These are phyloP conservation scores for Atta cephalotes DNA, from an alignment of 1,140 invertebrate genomes.

Conservation along the genomic window DNA sequence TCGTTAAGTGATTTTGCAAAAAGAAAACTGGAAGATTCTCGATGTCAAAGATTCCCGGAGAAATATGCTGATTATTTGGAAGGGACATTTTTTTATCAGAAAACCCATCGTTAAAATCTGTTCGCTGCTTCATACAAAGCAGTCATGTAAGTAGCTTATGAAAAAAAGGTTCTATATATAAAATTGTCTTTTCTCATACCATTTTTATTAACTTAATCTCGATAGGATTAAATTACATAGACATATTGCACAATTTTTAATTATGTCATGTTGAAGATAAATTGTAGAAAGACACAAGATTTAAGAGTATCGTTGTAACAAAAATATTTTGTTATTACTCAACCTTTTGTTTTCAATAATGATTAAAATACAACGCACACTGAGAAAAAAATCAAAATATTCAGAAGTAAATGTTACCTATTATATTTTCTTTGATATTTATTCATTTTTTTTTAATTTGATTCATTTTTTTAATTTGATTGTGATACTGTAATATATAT, in stretches of 20 bases:
- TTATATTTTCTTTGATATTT: too few species aligned
- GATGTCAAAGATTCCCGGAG: conserved; percentile 7
- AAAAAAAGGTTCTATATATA: not conserved
- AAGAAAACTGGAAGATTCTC: conserved; percentile 23
- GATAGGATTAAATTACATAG: not conserved
- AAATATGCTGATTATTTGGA: conserved; percentile 24
- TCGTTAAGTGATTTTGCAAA: conserved; percentile 61
- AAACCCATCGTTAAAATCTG: not conserved
- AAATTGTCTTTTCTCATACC: not conserved
- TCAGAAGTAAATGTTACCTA: too few species aligned
- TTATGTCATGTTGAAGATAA: not conserved
- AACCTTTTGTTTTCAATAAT: not conserved
- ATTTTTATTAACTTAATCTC: not conserved
- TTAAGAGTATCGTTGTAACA: not conserved
- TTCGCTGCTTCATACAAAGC: not conserved
- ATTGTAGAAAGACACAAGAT: not conserved
- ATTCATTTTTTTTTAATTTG: too few species aligned
- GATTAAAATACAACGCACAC: not conserved
- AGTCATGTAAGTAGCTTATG: not conserved
- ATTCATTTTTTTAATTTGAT: too few species aligned
- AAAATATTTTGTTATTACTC: not conserved
- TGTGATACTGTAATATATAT: too few species aligned
- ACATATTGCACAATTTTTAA: not conserved
- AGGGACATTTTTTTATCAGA: not conserved
- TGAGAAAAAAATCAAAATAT: too few species aligned